Evolutionary conservation across 2,797 vertebrate genomes (phyloP), one percentile per base, ranked within the genome.

Genomic region (Anguilla megastoma): DNA sequence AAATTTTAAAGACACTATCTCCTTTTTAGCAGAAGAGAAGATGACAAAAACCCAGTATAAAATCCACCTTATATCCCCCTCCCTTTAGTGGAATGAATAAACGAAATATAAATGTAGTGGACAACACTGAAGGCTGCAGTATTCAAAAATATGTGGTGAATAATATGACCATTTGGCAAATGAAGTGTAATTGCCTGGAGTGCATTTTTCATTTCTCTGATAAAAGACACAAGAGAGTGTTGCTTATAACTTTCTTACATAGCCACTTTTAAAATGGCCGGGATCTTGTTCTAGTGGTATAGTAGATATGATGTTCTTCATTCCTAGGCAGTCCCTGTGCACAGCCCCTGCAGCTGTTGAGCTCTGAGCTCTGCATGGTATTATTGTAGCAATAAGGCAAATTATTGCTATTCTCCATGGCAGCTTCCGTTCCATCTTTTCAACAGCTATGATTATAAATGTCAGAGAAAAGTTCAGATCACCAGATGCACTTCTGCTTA

Each of bases 391-490:
- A 79, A 45, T 41, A 18, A 45, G 33, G 36, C 36, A 41, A 21
- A 74, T 74, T 33, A 74, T 33, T 79, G 74, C 16, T 45, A 79
- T 79, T 41, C 33, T 45, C 74, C 36, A 79, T 45, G 74, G 36
- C 36, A 45, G 74, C 74, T 79, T 41, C 74, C 74, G 45, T 45
- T 36, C 30, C 36, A 7, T 45, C 33, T 79, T 45, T 79, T 21
- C 36, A 79, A 45, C 18, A 79, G 74, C 69, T 74, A 36, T 79
- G 74, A 79, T 79, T 79, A 79, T 79, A 79, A 79, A 41, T 79
- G 74, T 79, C 74, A 41, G 74, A 1, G 74, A 18, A 36, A 45
- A 79, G 74, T 79, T 45, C 74, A 79, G 74, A 79, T 45, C 12
- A 79, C 74, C 36, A 45, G 74, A 45, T 79, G 74, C 14, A 69